phyloP scores from a whole-genome alignment of 2,888 invertebrate genomes.

The Dryobotodes eremita region DNA sequence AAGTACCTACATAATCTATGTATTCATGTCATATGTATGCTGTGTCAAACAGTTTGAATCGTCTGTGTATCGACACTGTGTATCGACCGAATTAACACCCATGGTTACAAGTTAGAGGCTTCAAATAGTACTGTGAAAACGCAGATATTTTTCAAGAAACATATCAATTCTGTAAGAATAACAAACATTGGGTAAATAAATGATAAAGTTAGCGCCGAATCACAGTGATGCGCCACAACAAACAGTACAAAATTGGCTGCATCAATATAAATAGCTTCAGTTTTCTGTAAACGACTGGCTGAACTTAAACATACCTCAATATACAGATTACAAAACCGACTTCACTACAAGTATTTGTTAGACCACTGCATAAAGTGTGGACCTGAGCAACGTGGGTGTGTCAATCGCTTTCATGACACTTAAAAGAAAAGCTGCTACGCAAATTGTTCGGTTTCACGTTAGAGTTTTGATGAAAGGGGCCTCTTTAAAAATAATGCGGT shows the following conservation, averaged over 20 bases:
- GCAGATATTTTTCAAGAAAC: slow-evolving; percentile 26
- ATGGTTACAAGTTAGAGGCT: slow-evolving; percentile 12
- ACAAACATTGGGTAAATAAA: slow-evolving; percentile 34
- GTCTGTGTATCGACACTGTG: slow-evolving; percentile 29
- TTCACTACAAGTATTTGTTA: slow-evolving; percentile 64
- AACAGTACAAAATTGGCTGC: slow-evolving; percentile 57
- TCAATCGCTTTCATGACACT: not conserved
- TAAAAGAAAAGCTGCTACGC: not conserved
- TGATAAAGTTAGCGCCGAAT: slow-evolving; percentile 37
- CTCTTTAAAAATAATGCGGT: not conserved
- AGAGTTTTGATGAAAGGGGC: not conserved
- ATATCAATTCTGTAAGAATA: slow-evolving; percentile 10
- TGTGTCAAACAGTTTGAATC: not conserved
- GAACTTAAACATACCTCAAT: slow-evolving; percentile 67
- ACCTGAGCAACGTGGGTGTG: slow-evolving; percentile 31
- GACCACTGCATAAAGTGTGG: slow-evolving; percentile 31
- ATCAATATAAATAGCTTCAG: slow-evolving; percentile 63
- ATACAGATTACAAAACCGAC: slow-evolving; percentile 70
- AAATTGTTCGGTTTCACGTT: not conserved
- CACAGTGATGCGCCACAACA: slow-evolving; percentile 35
- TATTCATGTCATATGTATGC: not conserved
- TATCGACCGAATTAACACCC: slow-evolving; percentile 25
- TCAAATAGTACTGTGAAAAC: slow-evolving; percentile 11
- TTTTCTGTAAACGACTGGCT: slow-evolving; percentile 62
- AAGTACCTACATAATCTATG: slow-evolving; percentile 4